Evolutionary conservation across 2,113 vertebrate species (phyloP), one percentile per base, ranked within the genome.

Genomic region (Phaetusa simplex): DNA sequence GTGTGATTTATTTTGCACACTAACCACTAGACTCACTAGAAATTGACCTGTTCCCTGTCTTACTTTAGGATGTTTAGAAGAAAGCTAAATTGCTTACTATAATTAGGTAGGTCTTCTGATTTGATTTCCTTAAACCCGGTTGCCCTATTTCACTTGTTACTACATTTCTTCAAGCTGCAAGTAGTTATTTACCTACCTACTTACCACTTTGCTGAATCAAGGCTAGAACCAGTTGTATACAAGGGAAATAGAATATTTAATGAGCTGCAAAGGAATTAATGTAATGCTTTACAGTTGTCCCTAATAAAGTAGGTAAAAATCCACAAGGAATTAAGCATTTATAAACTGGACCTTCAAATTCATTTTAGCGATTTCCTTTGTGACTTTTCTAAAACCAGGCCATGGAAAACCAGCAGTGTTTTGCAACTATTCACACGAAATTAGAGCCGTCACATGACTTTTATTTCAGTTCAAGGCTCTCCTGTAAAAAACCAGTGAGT

Each of bases 191-290:
- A 85, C 40, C 52, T 77, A 91, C 45, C 30, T 67, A 91, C 52
- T 69, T 82, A 90, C 53, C 50, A 43, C 40, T 58, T 81, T 1
- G 30, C 91, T 88, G 84, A 91, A 69, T 74, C 53, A 84, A 80
- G 82, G 42, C 65, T 92, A 91, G 34, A 88, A 80, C 32, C 19
- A 53, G 42, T 83, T 86, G 59, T 17, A 32, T 81, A 86, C 64
- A 73, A 79, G 59, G 38, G 52, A 88, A 96, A 93, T 15, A 87
- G 59, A 93, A 24, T 86, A 96, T 80, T 71, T 96, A 93, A 92
- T 83, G 85, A 97, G 66, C 67, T 94, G 74, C 88, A 95, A 81
- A 96, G 80, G 56, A 96, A 97, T 90, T 85, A 84, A 88, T 52
- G 73, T 53, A 84, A 89, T 66, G 81, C 49, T 92, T 69, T 84